These are phyloP conservation scores for Burhinus bistriatus DNA, from an alignment of 2,113 vertebrate species.

Conservation along the genomic window DNA sequence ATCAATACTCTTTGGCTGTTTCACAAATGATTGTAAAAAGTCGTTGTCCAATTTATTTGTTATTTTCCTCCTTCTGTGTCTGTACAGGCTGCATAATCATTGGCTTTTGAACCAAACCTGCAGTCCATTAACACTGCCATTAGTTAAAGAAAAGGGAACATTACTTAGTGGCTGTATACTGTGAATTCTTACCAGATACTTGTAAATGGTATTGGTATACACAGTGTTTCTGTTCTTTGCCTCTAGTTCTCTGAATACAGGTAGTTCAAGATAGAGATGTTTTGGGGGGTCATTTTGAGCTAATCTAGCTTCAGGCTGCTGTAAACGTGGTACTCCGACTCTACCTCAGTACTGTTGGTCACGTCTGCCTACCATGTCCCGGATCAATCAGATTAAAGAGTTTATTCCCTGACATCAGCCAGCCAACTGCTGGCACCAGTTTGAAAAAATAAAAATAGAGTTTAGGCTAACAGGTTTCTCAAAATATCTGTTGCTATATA, in stretches of 20 bases:
- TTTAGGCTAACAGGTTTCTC: background rate
- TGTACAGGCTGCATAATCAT: background rate
- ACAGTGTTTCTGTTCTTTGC: background rate
- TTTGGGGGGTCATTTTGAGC: background rate
- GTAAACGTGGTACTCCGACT: background rate
- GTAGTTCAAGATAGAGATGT: background rate
- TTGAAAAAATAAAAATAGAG: background rate
- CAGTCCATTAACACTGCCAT: background rate
- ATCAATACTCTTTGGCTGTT: background rate
- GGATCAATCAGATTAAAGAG: background rate
- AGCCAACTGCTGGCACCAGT: background rate
- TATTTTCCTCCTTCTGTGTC: background rate
- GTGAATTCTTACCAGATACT: background rate
- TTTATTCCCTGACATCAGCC: background rate
- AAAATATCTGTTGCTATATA: background rate
- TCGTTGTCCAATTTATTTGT: background rate
- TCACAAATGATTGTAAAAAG: background rate
- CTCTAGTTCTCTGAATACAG: background rate
- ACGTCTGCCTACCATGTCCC: background rate
- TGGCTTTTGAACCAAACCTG: background rate
- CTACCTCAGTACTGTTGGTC: background rate
- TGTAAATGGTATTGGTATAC: background rate
- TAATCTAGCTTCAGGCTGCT: background rate
- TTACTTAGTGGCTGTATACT: background rate
- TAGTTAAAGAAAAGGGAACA: background rate